Conservation (phyloP, 2,888 invertebrate species). For the Scaptodrosophila latifasciaeformis region DNA sequence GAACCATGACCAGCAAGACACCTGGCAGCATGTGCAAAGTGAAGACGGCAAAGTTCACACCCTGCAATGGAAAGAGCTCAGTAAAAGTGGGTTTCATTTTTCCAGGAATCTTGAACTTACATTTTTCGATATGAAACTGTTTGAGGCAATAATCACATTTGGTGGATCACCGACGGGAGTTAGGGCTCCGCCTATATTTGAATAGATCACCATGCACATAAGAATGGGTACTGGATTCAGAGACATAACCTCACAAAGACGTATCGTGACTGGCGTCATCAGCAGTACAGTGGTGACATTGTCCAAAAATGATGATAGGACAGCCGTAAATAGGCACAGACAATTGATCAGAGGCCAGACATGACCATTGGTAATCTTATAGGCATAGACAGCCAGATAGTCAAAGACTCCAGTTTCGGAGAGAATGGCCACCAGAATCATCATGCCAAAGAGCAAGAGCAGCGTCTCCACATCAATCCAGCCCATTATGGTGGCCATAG, state of each 20-base stretch:
- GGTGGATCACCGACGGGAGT: constrained; percentile 96
- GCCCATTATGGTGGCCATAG: constrained; percentile 81
- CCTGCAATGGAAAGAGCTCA: constrained; percentile 75
- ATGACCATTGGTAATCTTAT: constrained; percentile 82
- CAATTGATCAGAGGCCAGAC: constrained; percentile 85
- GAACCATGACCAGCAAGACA: constrained; percentile 81
- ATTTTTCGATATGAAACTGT: constrained; percentile 73
- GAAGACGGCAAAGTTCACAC: constrained; percentile 87
- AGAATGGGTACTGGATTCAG: constrained; percentile 91
- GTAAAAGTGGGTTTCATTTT: not conserved
- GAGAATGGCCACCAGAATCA: constrained; percentile 85
- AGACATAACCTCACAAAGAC: constrained; percentile 91
- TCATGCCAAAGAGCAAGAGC: constrained; percentile 84
- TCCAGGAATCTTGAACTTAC: constrained; percentile 46
- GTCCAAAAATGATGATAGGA: constrained; percentile 84
- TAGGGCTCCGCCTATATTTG: constrained; percentile 92
- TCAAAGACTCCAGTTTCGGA: constrained; percentile 88
- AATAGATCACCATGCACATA: constrained; percentile 91
- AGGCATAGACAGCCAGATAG: constrained; percentile 83
- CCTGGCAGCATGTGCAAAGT: constrained; percentile 89
- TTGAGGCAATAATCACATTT: constrained; percentile 75
- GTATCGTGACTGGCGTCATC: constrained; percentile 86
- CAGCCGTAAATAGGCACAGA: constrained; percentile 82
- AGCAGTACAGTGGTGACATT: constrained; percentile 86
- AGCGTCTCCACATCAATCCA: constrained; percentile 87